Conservation (phyloP, 2,888 invertebrate species). For the Agonopterix subpropinquella region DNA sequence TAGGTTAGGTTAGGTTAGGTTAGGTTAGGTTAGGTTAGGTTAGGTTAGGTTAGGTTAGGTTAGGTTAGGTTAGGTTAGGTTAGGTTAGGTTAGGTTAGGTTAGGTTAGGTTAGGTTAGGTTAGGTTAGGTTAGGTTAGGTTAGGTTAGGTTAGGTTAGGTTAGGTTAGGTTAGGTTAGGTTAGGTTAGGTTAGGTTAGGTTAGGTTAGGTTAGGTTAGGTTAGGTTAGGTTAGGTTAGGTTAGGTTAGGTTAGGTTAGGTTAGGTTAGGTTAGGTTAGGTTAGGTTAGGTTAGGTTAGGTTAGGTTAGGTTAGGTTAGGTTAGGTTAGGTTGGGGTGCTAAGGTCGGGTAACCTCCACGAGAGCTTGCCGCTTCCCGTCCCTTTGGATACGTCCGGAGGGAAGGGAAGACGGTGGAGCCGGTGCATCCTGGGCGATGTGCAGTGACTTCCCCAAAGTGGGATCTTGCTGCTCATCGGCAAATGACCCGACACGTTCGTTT, state of each 20-base stretch:
- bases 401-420: no score
- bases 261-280: conserved; percentile 15
- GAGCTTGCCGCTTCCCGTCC: no score
- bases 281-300: conserved; percentile 1
- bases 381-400: no score
- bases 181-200: conserved; percentile 16
- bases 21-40: conserved; percentile 6
- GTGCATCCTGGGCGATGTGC: no score
- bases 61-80: conserved; percentile 4
- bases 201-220: conserved; percentile 16
- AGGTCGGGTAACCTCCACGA: no score
- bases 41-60: conserved; percentile 6
- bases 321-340: neutral
- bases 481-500: no score
- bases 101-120: conserved; percentile 9
- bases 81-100: conserved; percentile 7
- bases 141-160: conserved; percentile 8
- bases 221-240: conserved; percentile 16
- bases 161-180: conserved; percentile 16
- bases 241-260: conserved; percentile 16
- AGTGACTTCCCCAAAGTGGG: no score
- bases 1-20: conserved; percentile 2
- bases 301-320: neutral
- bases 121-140: conserved; percentile 9
- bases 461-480: no score